Percentiles rank a stretch among this genome's conserved stretches.
These are phyloP conservation scores for Euphysa ruthae DNA, from an alignment of 30 jellyfish, hydroid and myxozoan genomes.

Conservation along the genomic window DNA sequence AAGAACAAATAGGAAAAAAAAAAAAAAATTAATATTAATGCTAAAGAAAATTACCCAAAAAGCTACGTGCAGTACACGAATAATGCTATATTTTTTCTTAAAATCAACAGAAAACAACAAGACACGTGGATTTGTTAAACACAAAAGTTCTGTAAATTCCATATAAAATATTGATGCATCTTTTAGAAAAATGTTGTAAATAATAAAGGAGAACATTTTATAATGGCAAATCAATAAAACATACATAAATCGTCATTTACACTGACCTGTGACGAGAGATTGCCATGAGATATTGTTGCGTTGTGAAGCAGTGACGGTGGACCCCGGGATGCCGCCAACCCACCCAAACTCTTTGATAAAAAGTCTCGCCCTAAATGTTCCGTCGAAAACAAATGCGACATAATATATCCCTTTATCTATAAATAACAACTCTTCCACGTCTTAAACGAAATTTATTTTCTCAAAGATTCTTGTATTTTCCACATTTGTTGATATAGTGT, in stretches of 20 bases:
- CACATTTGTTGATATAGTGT: too few relatives aligned
- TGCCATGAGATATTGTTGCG: constrained; percentile 22
- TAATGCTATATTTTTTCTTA: too few relatives aligned
- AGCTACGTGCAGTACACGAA: too few relatives aligned
- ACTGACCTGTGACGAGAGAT: constrained; percentile 25
- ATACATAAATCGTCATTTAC: not conserved
- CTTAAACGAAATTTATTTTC: too few relatives aligned
- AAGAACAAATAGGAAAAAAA: too few relatives aligned
- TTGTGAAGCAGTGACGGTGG: constrained; percentile 39
- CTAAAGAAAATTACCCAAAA: too few relatives aligned
- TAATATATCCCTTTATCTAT: not conserved
- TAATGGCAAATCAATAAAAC: not conserved
- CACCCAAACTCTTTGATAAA: constrained; percentile 31
- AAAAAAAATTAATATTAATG: too few relatives aligned
- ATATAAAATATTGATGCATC: constrained; percentile 20
- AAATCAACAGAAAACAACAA: too few relatives aligned
- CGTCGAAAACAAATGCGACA: constrained; percentile 29
- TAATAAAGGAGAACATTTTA: not conserved
- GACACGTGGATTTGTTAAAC: too few relatives aligned
- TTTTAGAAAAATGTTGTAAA: constrained; percentile 15
- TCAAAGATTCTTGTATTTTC: too few relatives aligned
- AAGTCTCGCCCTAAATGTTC: constrained; percentile 20
- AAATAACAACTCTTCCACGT: not conserved
- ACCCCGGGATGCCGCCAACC: constrained; percentile 1
- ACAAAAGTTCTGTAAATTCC: constrained; percentile 5